These are phyloP conservation scores for Steinernema hermaphroditum DNA, from an alignment of 2,888 invertebrate genomes.

Conservation along the genomic window DNA sequence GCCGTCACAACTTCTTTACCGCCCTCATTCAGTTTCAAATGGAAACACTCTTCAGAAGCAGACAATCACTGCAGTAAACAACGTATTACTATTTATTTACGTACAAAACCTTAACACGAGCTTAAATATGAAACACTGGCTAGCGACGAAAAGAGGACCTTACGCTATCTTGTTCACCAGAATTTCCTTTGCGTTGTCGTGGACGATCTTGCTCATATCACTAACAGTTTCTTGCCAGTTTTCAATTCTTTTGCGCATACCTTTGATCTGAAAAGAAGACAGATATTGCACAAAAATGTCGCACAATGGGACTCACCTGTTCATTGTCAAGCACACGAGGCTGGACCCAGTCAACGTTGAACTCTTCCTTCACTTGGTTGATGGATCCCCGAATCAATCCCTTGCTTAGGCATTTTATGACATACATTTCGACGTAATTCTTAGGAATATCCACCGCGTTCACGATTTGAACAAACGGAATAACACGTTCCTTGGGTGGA, in stretches of 20 bases:
- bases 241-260: conserved; percentile 76
- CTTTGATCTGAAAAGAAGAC: conserved; percentile 75
- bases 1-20: too few relatives aligned
- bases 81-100: too few relatives aligned
- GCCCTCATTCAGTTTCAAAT: too few relatives aligned
- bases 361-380: conserved; percentile 72
- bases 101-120: too few relatives aligned
- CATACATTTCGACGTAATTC: conserved; percentile 80
- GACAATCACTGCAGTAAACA: too few relatives aligned
- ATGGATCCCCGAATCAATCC: conserved; percentile 81
- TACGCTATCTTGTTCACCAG: too few relatives aligned
- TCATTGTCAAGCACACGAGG: conserved; percentile 77
- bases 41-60: too few relatives aligned
- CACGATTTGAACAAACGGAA: conserved; percentile 85
- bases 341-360: conserved; percentile 84
- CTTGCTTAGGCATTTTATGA: conserved; percentile 95
- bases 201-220: conserved; percentile 76
- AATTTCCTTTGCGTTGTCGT: conserved; percentile 79
- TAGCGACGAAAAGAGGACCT: too few relatives aligned
- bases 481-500: conserved; percentile 81
- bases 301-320: too few relatives aligned
- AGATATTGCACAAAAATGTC: too few relatives aligned
- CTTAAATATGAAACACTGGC: too few relatives aligned
- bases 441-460: conserved; percentile 80
- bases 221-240: conserved; percentile 78